These are phyloP conservation scores for Myripristis murdjan DNA, from an alignment of 2,797 vertebrate genomes.

Conservation along the genomic window DNA sequence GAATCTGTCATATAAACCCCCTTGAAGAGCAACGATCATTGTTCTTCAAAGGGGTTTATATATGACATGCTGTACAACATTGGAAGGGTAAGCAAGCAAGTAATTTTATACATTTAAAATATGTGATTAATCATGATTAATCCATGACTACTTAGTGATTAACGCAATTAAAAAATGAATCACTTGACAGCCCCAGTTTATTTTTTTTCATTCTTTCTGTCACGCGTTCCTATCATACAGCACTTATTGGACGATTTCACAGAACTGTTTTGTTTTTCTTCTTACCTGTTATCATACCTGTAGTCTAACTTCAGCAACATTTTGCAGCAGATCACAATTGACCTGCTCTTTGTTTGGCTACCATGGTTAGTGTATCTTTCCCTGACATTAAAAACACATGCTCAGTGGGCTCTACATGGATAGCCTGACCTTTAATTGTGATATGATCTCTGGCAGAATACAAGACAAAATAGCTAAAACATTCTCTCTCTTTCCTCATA, in stretches of 20 bases:
- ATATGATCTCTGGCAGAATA: constrained; percentile 1
- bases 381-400: constrained; percentile 2
- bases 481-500: background rate
- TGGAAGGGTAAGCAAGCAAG: no score
- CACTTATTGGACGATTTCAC: background rate
- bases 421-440: constrained; percentile 25
- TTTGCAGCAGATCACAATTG: constrained; percentile 1
- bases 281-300: background rate
- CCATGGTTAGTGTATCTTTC: constrained; percentile 7
- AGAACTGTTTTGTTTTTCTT: background rate
- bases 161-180: no score
- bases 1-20: no score
- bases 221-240: background rate
- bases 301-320: constrained; percentile 12
- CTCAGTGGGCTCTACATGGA: constrained; percentile 7
- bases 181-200: no score
- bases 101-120: no score
- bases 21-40: no score
- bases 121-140: no score
- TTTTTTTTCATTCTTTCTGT: background rate
- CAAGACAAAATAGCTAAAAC: background rate
- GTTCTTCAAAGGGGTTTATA: no score
- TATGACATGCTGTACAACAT: no score
- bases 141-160: no score
- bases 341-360: constrained; percentile 11